phyloP scores from a whole-genome alignment of 1,140 invertebrate genomes.

The Potamilus streckersoni region DNA sequence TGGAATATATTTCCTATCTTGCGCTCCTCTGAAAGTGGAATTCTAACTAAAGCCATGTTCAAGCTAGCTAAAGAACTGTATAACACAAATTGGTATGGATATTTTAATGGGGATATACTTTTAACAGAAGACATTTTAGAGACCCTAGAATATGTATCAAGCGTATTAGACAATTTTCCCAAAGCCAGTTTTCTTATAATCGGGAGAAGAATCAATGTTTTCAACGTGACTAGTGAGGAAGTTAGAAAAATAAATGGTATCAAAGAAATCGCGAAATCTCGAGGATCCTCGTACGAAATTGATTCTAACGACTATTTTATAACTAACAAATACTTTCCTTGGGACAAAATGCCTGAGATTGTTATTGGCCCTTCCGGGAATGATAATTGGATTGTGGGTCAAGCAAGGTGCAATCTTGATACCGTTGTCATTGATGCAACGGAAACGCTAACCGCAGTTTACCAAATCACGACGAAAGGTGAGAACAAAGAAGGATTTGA shows the following conservation, averaged over 20 bases:
- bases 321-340: too few relatives aligned
- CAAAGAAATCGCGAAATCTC: background rate
- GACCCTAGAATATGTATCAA: constrained; percentile 11
- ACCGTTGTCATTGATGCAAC: constrained; percentile 24
- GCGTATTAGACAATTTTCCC: constrained; percentile 2
- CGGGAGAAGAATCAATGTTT: constrained; percentile 25
- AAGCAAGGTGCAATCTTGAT: constrained; percentile 8
- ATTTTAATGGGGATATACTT: constrained; percentile 32
- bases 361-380: too few relatives aligned
- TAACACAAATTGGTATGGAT: constrained; percentile 31
- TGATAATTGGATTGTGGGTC: too few relatives aligned
- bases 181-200: constrained; percentile 13
- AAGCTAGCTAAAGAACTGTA: constrained; percentile 10
- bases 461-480: constrained; percentile 29
- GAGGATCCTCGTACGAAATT: constrained; percentile 12
- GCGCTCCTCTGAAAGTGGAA: background rate
- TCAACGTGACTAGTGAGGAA: constrained; percentile 16
- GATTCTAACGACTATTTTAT: too few relatives aligned
- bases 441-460: constrained; percentile 8
- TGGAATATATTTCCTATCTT: constrained; percentile 13
- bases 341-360: too few relatives aligned
- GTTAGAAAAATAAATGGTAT: constrained; percentile 2
- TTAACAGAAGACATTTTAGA: constrained; percentile 23
- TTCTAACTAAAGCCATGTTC: constrained; percentile 31
- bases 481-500: constrained; percentile 21